Evolutionary conservation across 2,113 vertebrate species (phyloP), one percentile per base, ranked within the genome.

Genomic region (Eurystomus gularis): DNA sequence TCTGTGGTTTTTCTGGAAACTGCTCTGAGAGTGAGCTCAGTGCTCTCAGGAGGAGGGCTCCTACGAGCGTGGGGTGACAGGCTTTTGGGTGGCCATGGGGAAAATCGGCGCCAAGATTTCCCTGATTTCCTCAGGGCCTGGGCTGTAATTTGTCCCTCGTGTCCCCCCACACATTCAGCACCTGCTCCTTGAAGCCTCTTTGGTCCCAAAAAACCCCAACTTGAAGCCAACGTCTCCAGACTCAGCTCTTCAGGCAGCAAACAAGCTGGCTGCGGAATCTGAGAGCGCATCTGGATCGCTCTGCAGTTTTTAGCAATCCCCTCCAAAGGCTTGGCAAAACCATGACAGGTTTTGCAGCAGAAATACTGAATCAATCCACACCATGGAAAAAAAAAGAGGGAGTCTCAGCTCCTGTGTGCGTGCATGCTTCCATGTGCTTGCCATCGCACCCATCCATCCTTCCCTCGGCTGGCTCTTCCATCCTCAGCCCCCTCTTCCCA

Each of bases 11-110:
- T 64, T 39, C 44, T 69, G 49, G 66, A 52, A 78, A 33, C 51
- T 0, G 10, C 26, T 51, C 40, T 0, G 1, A 54, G 31, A 58
- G n/a, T 1, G 2, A 37, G 31, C 39, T 54, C 11, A 0, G 19
- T 25, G 70, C 48, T 39, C 17, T 6, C 2, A 0, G 35, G n/a
- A n/a, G 17, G 29, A 73, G 39, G 57, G 35, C 11, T 60, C 24
- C 13, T 21, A 8, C 0, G 2, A 29, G 39, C 1, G 1, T 0
- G 0, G 68, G n/a, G 64, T 3, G 0, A 16, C 4, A 6, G 19
- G 21, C 2, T 44, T 54, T 46, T 25, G 20, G 28, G 52, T 31
- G 42, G 24, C 23, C 14, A 2, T 3, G 3, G 64, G 52, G 52
- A 35, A 82, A 64, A 76, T 10, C 46, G 33, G 24, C 0, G 0